Base-by-base conservation (phyloP, 2,888 invertebrate species). In the Pilophorus perplexus region DNA sequence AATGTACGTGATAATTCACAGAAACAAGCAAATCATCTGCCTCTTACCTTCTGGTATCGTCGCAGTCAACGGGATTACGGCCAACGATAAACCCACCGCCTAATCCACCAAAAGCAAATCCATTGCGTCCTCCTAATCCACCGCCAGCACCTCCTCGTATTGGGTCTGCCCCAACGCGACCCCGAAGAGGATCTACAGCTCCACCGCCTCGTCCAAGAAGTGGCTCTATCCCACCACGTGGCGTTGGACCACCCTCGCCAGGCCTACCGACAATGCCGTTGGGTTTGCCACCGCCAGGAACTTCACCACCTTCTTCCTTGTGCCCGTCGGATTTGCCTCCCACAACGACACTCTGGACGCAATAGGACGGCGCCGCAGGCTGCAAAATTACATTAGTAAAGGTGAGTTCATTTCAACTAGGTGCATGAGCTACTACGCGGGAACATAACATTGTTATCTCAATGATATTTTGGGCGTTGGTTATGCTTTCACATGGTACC, bases 281-380 rank as follows among this genome's bases (percentile, higher is more conserved):
- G 3, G 50, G 38, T 10, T 50, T 44, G 20, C 37, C 48, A 12
- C 27, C 20, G 12, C 16, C 33, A 4, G 4, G 12, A 5, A 23
- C 40, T 10, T 59, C 42, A 25, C 12, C 33, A 6, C n/a, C 23
- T 28, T 46, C 50, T 4, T 50, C 52, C 10, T 38, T 50, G 22
- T 50, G 37, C 27, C 12, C 23, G 12, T 37, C 50, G 2, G 38
- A 20, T 40, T 64, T 65, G 1, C 65, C 65, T 8, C 65, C 65
- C 1, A 65, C 65, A 3, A 65, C 65, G 27, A 65, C 65, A 16
- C 54, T 54, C 28, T 65, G 65, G 14, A 65, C 65, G 42, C 65
- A 65, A 33, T 65, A 65, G 2, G 65, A 65, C 5, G 65, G 65
- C 3, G 52, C 54, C 20, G 38, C 22, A n/a, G n/a, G n/a, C n/a